Percentiles rank a stretch among this genome's conserved stretches.
Conservation (phyloP, 1,140 invertebrate species). For the Drosophila paulistorum region DNA sequence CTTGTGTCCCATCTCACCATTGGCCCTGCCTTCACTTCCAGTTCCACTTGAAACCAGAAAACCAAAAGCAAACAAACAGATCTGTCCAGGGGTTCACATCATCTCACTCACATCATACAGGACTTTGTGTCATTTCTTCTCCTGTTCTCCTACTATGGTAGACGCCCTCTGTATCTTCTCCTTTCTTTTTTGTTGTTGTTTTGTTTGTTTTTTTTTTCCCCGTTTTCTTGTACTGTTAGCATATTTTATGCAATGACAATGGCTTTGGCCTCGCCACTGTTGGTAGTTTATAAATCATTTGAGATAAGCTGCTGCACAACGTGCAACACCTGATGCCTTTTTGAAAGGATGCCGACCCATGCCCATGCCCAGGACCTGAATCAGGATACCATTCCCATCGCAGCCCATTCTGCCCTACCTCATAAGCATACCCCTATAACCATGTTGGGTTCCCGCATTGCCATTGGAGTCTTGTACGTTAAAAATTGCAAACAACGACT, state of each 20-base stretch:
- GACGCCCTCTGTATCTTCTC: background rate
- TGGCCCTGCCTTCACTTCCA: background rate
- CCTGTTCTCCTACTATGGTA: background rate
- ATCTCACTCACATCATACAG: constrained; percentile 22
- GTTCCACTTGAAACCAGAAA: constrained; percentile 31
- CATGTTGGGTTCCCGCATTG: constrained; percentile 16
- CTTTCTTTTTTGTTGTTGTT: constrained; percentile 14
- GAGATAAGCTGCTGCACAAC: constrained; percentile 82
- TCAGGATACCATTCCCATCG: constrained; percentile 17
- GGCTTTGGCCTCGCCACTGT: constrained; percentile 82
- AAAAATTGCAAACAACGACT: constrained; percentile 77
- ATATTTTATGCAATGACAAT: constrained; percentile 83
- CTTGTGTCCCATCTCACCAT: constrained; percentile 2
- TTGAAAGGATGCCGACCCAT: constrained; percentile 73
- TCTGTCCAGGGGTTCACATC: constrained; percentile 9
- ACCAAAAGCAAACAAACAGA: constrained; percentile 30
- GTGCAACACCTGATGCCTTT: constrained; percentile 82
- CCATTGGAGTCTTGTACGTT: constrained; percentile 55
- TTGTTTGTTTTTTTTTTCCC: constrained; percentile 17
- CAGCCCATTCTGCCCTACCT: background rate
- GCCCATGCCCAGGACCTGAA: constrained; percentile 18
- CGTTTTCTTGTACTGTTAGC: constrained; percentile 65
- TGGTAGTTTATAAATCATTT: constrained; percentile 83
- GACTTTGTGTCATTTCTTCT: constrained; percentile 48
- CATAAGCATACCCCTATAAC: background rate